A percentile compares a stretch with the other conserved stretches of the same genome.
Conservation (phyloP, 2,797 vertebrate species). For the Clamator glandarius region DNA sequence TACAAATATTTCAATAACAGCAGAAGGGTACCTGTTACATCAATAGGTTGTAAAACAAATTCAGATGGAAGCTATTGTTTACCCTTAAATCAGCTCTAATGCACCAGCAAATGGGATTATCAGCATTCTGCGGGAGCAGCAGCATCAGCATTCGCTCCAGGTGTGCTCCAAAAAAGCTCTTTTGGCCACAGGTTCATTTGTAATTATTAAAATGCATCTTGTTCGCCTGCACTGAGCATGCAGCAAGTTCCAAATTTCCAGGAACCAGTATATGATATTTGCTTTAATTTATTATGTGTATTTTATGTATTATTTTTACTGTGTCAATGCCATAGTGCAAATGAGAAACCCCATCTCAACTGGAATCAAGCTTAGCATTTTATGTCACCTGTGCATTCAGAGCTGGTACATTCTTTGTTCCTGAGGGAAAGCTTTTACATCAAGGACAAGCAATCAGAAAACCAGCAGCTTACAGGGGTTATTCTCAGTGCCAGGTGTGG, state of each 20-base stretch:
- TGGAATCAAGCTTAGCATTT: not conserved
- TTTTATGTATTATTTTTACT: constrained; percentile 17
- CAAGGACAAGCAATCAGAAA: not conserved
- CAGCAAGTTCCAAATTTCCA: not conserved
- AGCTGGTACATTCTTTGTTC: not conserved
- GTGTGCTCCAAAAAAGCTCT: constrained; percentile 21
- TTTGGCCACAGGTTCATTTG: constrained; percentile 38
- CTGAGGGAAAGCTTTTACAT: not conserved
- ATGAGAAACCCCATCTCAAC: not conserved
- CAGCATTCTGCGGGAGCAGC: not conserved
- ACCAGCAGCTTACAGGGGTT: not conserved
- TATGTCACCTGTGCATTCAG: accelerated
- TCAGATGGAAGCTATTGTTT: constrained; percentile 33
- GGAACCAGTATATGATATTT: not conserved
- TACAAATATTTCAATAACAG: constrained; percentile 38
- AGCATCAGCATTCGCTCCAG: constrained; percentile 51
- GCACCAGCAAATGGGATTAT: constrained; percentile 42
- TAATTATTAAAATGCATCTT: constrained; percentile 48
- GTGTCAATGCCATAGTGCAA: not conserved
- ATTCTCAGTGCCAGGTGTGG: not conserved
- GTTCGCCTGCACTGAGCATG: not conserved
- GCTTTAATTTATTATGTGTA: constrained; percentile 15
- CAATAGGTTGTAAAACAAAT: constrained; percentile 18
- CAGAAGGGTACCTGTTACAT: not conserved
- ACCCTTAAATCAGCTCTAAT: constrained; percentile 46